A percentile compares a stretch with the other conserved stretches of the same genome.
These are phyloP conservation scores for Mola mola DNA, from an alignment of 2,113 vertebrate genomes.

Conservation along the genomic window DNA sequence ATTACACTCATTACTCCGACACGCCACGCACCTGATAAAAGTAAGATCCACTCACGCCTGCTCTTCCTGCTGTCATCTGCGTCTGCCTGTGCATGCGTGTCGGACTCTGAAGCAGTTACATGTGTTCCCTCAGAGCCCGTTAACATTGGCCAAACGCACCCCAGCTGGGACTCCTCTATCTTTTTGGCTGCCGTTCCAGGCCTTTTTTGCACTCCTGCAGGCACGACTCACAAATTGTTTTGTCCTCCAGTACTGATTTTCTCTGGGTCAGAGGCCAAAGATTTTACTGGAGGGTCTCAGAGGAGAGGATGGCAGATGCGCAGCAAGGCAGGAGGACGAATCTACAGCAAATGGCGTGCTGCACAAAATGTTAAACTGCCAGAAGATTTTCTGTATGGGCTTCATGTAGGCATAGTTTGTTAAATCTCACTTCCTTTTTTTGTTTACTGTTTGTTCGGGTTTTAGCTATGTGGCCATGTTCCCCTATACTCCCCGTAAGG, in stretches of 20 bases:
- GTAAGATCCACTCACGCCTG: slow-evolving; percentile 51
- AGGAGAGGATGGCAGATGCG: slow-evolving; percentile 44
- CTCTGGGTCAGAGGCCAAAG: slow-evolving; percentile 42
- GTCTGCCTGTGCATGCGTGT: slow-evolving; percentile 43
- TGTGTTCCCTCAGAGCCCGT: slow-evolving; percentile 15
- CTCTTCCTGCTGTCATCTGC: slow-evolving; percentile 27
- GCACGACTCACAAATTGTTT: slow-evolving; percentile 51
- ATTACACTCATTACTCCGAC: slow-evolving; percentile 57
- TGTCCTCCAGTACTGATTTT: slow-evolving; percentile 47
- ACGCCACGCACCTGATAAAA: slow-evolving; percentile 65
- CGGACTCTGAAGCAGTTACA: slow-evolving; percentile 36
- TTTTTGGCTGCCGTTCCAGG: slow-evolving; percentile 13
- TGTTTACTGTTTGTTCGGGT: slow-evolving; percentile 5
- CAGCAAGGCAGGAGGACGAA: slow-evolving; percentile 11
- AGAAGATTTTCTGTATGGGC: background rate
- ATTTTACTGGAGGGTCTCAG: slow-evolving; percentile 37
- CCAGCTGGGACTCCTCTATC: slow-evolving; percentile 38
- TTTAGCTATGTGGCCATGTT: slow-evolving; percentile 90
- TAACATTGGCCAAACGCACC: slow-evolving; percentile 35
- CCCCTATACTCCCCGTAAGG: slow-evolving; percentile 94
- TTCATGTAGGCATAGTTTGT: background rate
- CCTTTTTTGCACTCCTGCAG: slow-evolving; percentile 21
- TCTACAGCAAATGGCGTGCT: slow-evolving; percentile 30
- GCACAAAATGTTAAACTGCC: slow-evolving; percentile 6
- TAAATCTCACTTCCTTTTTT: slow-evolving; percentile 10